Conservation (phyloP, 2,797 vertebrate species). For the Pangasius larnaudii region DNA sequence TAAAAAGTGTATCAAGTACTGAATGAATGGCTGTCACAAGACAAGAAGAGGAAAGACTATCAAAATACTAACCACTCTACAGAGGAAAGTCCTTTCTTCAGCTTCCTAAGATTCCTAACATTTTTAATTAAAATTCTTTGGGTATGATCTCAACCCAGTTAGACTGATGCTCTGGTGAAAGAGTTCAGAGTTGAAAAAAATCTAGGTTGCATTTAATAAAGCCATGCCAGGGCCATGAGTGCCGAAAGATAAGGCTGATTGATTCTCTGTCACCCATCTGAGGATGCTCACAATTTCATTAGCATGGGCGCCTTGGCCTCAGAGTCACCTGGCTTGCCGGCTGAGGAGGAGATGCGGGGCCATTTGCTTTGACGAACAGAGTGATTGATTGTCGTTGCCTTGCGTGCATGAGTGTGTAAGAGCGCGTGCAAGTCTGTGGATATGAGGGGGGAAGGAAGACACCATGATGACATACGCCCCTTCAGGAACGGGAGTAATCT, state of each 20-base stretch:
- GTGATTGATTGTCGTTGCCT: conserved; percentile 60
- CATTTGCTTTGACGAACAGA: conserved; percentile 48
- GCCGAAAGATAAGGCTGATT: conserved; percentile 49
- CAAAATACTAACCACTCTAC: background rate
- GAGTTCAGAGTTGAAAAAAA: background rate
- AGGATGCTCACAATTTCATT: conserved; percentile 64
- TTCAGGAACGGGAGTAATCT: conserved; percentile 58
- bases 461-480: conserved; percentile 47
- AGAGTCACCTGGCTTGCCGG: conserved; percentile 58
- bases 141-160: background rate
- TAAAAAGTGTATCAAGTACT: background rate
- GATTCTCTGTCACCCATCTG: conserved; percentile 49
- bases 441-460: conserved; percentile 29
- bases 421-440: conserved; percentile 2
- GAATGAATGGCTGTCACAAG: background rate
- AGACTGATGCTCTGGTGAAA: background rate
- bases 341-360: conserved; percentile 42
- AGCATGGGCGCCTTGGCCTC: conserved; percentile 61
- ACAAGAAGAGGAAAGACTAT: background rate
- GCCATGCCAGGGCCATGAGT: conserved; percentile 18
- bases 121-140: background rate
- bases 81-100: background rate
- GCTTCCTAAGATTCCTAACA: background rate
- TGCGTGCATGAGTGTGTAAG: conserved; percentile 14
- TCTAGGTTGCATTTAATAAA: conserved; percentile 12